Evolutionary conservation across 2,797 vertebrate species (phyloP), one percentile per base, ranked within the genome.

Genomic region (Astyanax mexicanus): DNA sequence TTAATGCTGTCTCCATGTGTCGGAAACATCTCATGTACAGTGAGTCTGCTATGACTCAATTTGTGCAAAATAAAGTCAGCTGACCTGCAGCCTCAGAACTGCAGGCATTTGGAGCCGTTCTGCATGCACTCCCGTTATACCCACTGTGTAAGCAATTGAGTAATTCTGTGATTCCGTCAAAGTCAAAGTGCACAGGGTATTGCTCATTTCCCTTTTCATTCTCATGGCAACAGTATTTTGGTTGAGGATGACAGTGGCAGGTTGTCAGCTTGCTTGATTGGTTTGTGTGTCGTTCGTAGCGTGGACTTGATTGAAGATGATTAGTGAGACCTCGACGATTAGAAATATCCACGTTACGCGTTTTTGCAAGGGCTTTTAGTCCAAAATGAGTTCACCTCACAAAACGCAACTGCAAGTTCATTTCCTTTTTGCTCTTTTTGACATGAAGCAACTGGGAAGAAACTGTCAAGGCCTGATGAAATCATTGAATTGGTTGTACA

Each of bases 191-290:
- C 60, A 67, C 6, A 44, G 19, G 42, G 40, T n/a, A 13, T 79
- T 80, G 70, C 81, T 89, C 88, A 89, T 90, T 92, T 92, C 89
- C 91, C 83, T 81, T 79, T 73, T 0, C 5, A 66, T 60, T 83
- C 23, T 86, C 86, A 83, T 89, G 85, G 88, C 1, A 85, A 89
- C 84, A 0, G 49, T 69, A 40, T 74, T 77, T 74, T 1, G 38
- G 69, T 73, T 58, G 58, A 73, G 40, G 77, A 87, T 89, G 87
- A 88, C 84, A 86, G 64, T 8, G 75, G 73, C 88, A 89, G 88
- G 84, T 84, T 86, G 84, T 79, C 84, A 79, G 84, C n/a, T n/a
- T 86, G 78, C 29, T n/a, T 80, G 67, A 54, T 66, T 27, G 45
- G 4, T 62, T 3, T 0, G 38, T 70, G 70, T 80, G 82, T 44